Evolutionary conservation across 2,888 invertebrate genomes (phyloP).

Genomic region (Aricia artaxerxes): DNA sequence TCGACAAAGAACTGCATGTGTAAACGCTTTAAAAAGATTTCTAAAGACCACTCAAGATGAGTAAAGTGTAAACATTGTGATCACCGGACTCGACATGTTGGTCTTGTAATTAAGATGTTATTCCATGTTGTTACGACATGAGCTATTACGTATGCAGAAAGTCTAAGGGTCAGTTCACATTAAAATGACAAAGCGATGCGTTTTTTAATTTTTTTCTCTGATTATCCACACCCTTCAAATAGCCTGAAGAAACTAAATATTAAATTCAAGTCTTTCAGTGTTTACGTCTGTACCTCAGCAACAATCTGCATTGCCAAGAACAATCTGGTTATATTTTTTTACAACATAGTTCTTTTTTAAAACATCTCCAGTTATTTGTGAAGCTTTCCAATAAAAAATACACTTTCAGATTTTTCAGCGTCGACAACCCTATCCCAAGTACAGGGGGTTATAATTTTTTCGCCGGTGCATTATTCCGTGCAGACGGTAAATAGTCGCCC

Average conservation of each 20-base stretch:
- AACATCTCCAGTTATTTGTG: too few relatives aligned
- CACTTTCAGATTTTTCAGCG: not conserved
- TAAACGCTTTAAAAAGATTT: conserved; percentile 10
- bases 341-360: too few relatives aligned
- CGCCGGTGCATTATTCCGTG: conserved; percentile 40
- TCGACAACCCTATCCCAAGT: conserved; percentile 26
- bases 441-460: conserved; percentile 44
- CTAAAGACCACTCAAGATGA: conserved; percentile 8
- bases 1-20: conserved; percentile 1
- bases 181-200: too few relatives aligned
- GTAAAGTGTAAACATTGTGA: conserved; percentile 4
- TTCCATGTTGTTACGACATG: not conserved
- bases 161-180: not conserved
- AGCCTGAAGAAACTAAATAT: too few relatives aligned
- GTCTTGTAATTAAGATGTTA: conserved; percentile 10
- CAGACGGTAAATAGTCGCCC: conserved; percentile 39
- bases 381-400: too few relatives aligned
- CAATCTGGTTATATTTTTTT: too few relatives aligned
- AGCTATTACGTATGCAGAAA: not conserved
- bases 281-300: too few relatives aligned
- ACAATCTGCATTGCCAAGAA: too few relatives aligned
- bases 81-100: not conserved
- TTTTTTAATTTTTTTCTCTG: too few relatives aligned
- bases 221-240: too few relatives aligned
- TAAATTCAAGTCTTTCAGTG: too few relatives aligned